Evolutionary conservation across 2,797 vertebrate species (phyloP).

Genomic region (Pangasius djambal): DNA sequence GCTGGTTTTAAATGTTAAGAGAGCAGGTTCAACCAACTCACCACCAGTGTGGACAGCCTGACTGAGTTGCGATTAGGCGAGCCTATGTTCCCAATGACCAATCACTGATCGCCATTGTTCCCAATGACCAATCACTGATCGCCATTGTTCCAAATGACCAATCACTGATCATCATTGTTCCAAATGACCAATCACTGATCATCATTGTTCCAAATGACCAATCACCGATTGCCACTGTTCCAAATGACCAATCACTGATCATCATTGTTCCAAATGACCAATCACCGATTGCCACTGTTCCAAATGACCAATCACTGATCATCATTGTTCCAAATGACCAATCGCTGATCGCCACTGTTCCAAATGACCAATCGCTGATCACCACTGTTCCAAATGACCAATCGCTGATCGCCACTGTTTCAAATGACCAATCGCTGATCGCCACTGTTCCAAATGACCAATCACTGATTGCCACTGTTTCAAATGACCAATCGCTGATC

Average conservation of each 20-base stretch:
- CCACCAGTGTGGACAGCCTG: neutral
- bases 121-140: neutral
- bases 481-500: neutral
- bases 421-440: too few species aligned
- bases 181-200: neutral
- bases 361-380: neutral
- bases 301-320: neutral
- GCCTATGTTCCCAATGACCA: neutral
- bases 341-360: neutral
- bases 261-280: too few species aligned
- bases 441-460: too few species aligned
- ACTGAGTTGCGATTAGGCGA: neutral
- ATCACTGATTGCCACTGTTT: too few species aligned
- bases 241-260: neutral
- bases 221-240: neutral
- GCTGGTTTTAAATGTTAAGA: neutral
- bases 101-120: neutral
- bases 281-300: neutral
- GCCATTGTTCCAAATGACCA: neutral
- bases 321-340: neutral
- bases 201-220: neutral
- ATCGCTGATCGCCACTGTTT: neutral
- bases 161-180: neutral
- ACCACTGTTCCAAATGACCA: neutral
- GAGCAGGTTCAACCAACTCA: neutral